These are phyloP conservation scores for Gallinago nigripennis DNA, from an alignment of 2,797 vertebrate genomes.

Conservation along the genomic window DNA sequence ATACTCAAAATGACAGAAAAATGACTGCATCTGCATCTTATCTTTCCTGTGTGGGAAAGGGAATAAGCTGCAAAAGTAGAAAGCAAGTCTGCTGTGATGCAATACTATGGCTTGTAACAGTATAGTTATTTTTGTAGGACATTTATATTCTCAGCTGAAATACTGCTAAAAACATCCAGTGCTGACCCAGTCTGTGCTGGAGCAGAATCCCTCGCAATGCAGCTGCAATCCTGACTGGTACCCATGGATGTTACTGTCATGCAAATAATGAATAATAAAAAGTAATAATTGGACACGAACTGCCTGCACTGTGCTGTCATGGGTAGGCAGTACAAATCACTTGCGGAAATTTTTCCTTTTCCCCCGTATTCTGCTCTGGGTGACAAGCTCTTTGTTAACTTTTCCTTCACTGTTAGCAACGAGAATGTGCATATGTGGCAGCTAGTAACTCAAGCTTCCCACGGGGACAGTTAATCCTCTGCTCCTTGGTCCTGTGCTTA, in stretches of 20 bases:
- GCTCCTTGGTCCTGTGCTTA: conserved; percentile 77
- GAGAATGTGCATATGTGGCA: conserved; percentile 39
- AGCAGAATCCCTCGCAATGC: not conserved
- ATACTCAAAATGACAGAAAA: not conserved
- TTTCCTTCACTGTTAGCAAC: conserved; percentile 42
- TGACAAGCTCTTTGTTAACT: conserved; percentile 58
- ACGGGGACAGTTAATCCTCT: conserved; percentile 78
- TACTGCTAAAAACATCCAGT: not conserved
- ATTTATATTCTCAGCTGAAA: conserved; percentile 1
- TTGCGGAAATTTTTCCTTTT: not conserved
- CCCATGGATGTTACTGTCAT: not conserved
- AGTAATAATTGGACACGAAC: conserved; percentile 26
- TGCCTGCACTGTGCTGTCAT: not conserved
- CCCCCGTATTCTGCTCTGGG: conserved; percentile 3
- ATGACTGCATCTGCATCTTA: not conserved
- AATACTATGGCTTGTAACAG: not conserved
- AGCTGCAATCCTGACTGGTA: not conserved
- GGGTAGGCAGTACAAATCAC: not conserved
- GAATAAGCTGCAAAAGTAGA: not conserved
- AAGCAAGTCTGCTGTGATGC: not conserved
- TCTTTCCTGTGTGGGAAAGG: not conserved
- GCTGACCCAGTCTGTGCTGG: not conserved
- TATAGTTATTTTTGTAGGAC: not conserved
- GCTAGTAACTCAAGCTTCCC: conserved; percentile 86
- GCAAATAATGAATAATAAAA: conserved; percentile 43